These are phyloP conservation scores for Prinia subflava DNA, from an alignment of 2,113 vertebrate genomes.

Conservation along the genomic window DNA sequence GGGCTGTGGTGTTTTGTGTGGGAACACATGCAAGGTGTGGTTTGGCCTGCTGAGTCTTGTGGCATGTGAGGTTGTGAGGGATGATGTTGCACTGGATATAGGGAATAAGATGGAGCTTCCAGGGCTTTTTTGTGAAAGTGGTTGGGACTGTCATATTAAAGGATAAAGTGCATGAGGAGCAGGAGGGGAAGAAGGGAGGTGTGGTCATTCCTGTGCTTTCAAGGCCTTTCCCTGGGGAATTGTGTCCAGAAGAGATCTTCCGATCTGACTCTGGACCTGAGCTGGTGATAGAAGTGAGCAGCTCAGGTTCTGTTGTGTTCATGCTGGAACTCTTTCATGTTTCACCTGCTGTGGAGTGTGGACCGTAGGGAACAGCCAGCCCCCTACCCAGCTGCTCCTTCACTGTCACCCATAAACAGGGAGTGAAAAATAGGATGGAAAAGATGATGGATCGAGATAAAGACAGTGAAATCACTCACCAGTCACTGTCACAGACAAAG, in stretches of 20 bases:
- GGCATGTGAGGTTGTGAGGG: not conserved
- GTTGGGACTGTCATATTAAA: rapidly evolving
- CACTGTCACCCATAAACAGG: not conserved
- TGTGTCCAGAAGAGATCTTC: not conserved
- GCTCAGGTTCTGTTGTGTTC: not conserved
- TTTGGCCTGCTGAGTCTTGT: not conserved
- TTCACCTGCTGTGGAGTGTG: not conserved
- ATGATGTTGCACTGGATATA: too few species aligned
- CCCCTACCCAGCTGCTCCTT: not conserved
- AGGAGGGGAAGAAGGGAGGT: not conserved
- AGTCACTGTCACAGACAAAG: not conserved
- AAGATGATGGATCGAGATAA: rapidly evolving
- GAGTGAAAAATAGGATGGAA: not conserved
- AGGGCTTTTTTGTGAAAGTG: rapidly evolving
- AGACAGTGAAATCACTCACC: not conserved
- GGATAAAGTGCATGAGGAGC: not conserved
- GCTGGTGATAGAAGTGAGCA: not conserved
- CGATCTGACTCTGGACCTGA: not conserved
- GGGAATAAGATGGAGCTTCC: not conserved
- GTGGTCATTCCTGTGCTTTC: not conserved
- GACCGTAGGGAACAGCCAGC: not conserved
- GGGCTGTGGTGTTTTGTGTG: not conserved
- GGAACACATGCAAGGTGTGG: not conserved
- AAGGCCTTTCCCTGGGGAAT: not conserved
- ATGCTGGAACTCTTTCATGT: not conserved